Conservation (phyloP, 2,113 vertebrate species). For the Rhadina sibilatrix region DNA sequence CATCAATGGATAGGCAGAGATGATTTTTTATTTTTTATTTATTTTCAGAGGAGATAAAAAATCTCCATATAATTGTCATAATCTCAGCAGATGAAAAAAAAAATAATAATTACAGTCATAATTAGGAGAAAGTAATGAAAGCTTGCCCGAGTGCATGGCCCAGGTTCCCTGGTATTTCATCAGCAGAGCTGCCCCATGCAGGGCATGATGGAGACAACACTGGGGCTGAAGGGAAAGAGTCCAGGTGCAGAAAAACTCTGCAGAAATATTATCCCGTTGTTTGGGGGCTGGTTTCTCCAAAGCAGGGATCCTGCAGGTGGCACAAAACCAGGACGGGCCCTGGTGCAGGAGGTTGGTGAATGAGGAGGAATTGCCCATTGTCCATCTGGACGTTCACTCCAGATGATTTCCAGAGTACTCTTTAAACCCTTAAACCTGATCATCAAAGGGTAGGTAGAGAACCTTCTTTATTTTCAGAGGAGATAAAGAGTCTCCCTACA, state of each 20-base stretch:
- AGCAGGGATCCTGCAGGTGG: not conserved
- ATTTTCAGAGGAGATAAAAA: not conserved
- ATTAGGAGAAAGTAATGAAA: not conserved
- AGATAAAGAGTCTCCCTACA: not conserved
- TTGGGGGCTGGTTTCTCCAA: too few species aligned
- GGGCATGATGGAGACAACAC: rapidly evolving
- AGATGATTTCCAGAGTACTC: not conserved
- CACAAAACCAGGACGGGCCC: rapidly evolving
- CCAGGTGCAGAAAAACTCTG: not conserved
- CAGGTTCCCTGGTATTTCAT: not conserved
- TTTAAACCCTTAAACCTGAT: not conserved
- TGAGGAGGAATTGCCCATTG: not conserved
- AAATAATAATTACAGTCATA: not conserved
- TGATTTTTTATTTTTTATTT: too few species aligned
- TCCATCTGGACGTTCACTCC: too few species aligned
- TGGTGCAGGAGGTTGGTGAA: not conserved
- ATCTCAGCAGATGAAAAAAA: constrained; percentile 43
- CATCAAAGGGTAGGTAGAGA: not conserved
- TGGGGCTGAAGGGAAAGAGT: not conserved
- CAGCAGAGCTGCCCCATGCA: rapidly evolving
- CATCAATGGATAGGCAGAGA: constrained; percentile 38
- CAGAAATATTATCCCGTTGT: not conserved
- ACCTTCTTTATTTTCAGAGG: not conserved
- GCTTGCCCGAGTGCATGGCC: not conserved
- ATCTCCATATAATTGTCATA: constrained; percentile 31